phyloP scores from a whole-genome alignment of 2,113 vertebrate genomes.

The Bungarus multicinctus region DNA sequence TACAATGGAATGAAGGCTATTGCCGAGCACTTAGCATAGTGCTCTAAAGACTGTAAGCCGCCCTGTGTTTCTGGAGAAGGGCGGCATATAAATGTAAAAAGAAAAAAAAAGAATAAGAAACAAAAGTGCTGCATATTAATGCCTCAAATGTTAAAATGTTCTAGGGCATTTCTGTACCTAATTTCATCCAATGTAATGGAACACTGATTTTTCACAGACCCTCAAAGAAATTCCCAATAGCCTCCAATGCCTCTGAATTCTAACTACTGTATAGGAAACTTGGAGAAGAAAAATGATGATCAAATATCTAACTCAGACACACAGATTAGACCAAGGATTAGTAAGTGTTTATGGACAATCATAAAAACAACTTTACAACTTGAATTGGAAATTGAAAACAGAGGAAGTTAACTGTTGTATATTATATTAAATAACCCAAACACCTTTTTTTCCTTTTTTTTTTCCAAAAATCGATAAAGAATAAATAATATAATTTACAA shows the following conservation, averaged over 20 bases:
- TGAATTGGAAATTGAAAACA: slow-evolving; percentile 76
- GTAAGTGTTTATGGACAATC: slow-evolving; percentile 83
- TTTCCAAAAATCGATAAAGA: slow-evolving; percentile 74
- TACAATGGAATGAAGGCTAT: too few relatives aligned
- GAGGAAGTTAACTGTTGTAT: slow-evolving; percentile 76
- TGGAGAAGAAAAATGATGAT: neutral
- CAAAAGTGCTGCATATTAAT: neutral
- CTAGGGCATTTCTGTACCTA: neutral
- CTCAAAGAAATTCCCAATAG: neutral
- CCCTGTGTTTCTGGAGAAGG: too few relatives aligned
- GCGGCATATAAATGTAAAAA: too few relatives aligned
- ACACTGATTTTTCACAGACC: neutral
- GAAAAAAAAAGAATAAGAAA: too few relatives aligned
- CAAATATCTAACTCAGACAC: neutral
- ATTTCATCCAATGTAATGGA: neutral
- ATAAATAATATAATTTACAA: slow-evolving; percentile 89
- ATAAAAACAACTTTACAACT: slow-evolving; percentile 83
- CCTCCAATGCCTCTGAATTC: neutral
- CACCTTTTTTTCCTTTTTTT: slow-evolving; percentile 68
- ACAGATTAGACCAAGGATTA: slow-evolving; percentile 75
- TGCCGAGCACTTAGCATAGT: too few relatives aligned
- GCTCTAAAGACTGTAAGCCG: too few relatives aligned
- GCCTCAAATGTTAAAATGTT: neutral
- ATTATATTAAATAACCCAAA: slow-evolving; percentile 87
- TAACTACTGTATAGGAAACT: neutral